Evolutionary conservation across 2,113 vertebrate genomes (phyloP), one percentile per base, ranked within the genome.

Genomic region (Calyptommatus sinebrachiatus): DNA sequence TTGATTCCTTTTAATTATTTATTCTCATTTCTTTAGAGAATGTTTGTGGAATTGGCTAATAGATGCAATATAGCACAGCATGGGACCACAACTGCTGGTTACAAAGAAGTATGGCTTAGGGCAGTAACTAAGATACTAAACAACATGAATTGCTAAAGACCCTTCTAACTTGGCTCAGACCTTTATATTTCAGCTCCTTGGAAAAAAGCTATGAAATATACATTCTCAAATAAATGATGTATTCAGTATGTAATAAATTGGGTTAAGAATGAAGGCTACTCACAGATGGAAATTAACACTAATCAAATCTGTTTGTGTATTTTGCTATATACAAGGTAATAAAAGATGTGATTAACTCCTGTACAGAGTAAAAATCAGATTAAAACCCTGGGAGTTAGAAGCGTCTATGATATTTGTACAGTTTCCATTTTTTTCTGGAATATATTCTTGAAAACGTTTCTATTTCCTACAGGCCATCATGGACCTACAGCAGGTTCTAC

Each of bases 1-100:
- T 67, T 77, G 75, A 75, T 84, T 84, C 66, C 7, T 45, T 84
- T 79, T 57, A 76, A 74, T 84, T 66, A 75, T 79, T 62, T 71
- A 76, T 57, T 79, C 60, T n/a, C 66, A 70, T 70, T 84, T 67
- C 70, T 62, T 53, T 53, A 75, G 72, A 61, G 67, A 57, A 63
- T 22, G 60, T 60, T 79, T 67, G 63, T 57, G 41, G 79, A 53
- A 48, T 65, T 76, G 78, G 66, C 60, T 45, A 21, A 26, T 9
- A 71, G n/a, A 71, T 76, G 29, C 26, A 71, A 24, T 71, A 28
- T 20, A 65, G 48, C 68, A 45, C 60, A 57, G 73, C 57, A 71
- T 79, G 76, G n/a, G 35, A 71, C 26, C 5, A 45, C 53, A 63
- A 71, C 60, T 28, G 60, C 46, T 71, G 45, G 41, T 45, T 66